Percentiles rank a stretch among this genome's conserved stretches.
These are phyloP conservation scores for Ephialtes manifestator DNA, from an alignment of 2,888 invertebrate genomes.

Conservation along the genomic window DNA sequence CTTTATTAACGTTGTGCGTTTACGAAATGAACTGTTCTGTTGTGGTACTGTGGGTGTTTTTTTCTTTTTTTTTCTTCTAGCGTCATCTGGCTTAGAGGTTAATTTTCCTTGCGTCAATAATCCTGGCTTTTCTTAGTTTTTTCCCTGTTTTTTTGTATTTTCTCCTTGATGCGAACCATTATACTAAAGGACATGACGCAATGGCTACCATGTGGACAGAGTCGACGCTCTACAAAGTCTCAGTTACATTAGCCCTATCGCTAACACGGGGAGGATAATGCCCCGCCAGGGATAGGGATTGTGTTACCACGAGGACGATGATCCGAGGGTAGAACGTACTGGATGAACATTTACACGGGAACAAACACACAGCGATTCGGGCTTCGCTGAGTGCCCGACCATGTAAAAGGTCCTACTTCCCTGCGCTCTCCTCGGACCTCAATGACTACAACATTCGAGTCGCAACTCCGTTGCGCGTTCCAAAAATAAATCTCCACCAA, in stretches of 20 bases:
- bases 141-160: background rate
- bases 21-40: background rate
- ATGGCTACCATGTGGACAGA: background rate
- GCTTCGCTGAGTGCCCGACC: slow-evolving; percentile 63
- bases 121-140: background rate
- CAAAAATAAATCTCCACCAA: slow-evolving; percentile 44
- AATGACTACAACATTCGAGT: slow-evolving; percentile 5
- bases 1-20: slow-evolving; percentile 3
- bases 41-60: background rate
- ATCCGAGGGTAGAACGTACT: slow-evolving; percentile 43
- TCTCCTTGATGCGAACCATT: background rate
- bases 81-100: background rate
- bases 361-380: slow-evolving; percentile 30
- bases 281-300: slow-evolving; percentile 31
- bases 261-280: slow-evolving; percentile 48
- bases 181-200: slow-evolving; percentile 4
- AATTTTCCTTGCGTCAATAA: background rate
- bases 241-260: slow-evolving; percentile 49
- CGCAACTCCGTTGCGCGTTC: background rate
- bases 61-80: background rate
- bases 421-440: slow-evolving; percentile 24
- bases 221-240: slow-evolving; percentile 35
- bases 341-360: slow-evolving; percentile 35
- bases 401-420: slow-evolving; percentile 56
- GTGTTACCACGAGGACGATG: slow-evolving; percentile 54